Percentiles rank a stretch among this genome's conserved stretches.
Conservation (phyloP, 2,797 vertebrate species). For the Sebastes oblongus region DNA sequence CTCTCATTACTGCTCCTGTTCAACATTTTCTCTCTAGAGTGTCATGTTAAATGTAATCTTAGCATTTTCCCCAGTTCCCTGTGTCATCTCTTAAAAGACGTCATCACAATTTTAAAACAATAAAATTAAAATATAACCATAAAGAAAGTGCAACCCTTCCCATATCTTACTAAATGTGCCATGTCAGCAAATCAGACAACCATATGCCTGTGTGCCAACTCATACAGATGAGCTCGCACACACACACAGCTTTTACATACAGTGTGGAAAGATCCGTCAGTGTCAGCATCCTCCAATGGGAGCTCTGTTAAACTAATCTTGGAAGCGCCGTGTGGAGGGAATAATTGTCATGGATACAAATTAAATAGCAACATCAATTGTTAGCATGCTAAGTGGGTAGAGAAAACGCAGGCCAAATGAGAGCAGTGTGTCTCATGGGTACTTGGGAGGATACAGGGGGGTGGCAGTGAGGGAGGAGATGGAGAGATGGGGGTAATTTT, state of each 20-base stretch:
- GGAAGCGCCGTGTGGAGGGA: constrained; percentile 58
- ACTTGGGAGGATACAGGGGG: constrained; percentile 47
- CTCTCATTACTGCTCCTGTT: constrained; percentile 2
- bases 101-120: neutral
- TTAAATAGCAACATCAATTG: constrained; percentile 69
- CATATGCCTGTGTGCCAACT: constrained; percentile 8
- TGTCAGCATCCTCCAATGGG: constrained; percentile 52
- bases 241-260: constrained; percentile 2
- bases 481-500: constrained; percentile 66
- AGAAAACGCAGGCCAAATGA: constrained; percentile 58
- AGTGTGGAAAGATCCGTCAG: constrained; percentile 41
- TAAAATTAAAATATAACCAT: neutral
- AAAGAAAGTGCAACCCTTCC: neutral
- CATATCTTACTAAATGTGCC: constrained; percentile 3
- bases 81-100: neutral
- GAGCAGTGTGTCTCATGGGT: constrained; percentile 60
- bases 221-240: neutral
- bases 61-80: neutral
- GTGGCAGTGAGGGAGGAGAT: constrained; percentile 51
- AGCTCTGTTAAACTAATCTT: constrained; percentile 62
- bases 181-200: constrained; percentile 35
- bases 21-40: neutral
- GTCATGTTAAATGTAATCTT: neutral
- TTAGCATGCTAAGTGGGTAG: constrained; percentile 60
- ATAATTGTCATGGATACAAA: constrained; percentile 74